Conservation (phyloP, 2,797 vertebrate genomes). For the Micromesistius poutassou region DNA sequence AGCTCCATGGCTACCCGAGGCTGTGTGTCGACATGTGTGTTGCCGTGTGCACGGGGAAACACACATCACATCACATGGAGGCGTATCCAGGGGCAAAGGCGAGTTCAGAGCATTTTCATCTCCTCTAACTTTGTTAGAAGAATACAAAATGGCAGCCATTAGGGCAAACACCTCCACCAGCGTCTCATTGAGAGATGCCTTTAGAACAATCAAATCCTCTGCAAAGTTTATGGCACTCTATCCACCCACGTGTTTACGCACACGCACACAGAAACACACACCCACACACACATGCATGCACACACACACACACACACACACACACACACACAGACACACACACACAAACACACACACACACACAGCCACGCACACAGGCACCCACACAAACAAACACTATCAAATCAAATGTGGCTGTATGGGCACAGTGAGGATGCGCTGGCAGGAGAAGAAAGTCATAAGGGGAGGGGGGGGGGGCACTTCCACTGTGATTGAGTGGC, state of each 20-base stretch:
- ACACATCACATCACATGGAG: too few species aligned
- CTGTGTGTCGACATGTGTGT: too few species aligned
- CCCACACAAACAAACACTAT: background rate
- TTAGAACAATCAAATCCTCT: conserved; percentile 75
- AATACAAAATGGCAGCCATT: background rate
- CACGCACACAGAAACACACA: conserved; percentile 1
- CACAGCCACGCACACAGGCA: background rate
- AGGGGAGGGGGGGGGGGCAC: conserved; percentile 32
- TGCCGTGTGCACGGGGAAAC: too few species aligned
- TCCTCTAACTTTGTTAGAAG: conserved; percentile 27
- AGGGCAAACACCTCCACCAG: conserved; percentile 39
- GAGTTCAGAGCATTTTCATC: conserved; percentile 32
- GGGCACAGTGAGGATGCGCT: conserved; percentile 42
- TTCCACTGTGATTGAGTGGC: conserved; percentile 64
- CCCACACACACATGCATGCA: conserved; percentile 18
- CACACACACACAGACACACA: conserved; percentile 26
- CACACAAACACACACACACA: conserved; percentile 22
- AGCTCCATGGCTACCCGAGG: too few species aligned
- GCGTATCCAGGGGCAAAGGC: conserved; percentile 25
- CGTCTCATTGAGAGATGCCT: conserved; percentile 75
- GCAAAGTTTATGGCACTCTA: conserved; percentile 52
- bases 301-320: conserved; percentile 8
- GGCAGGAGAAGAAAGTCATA: conserved; percentile 46
- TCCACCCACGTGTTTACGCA: background rate
- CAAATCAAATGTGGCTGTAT: conserved; percentile 26